These are phyloP conservation scores for Eilema griseolum DNA, from an alignment of 2,888 invertebrate genomes.

Conservation along the genomic window DNA sequence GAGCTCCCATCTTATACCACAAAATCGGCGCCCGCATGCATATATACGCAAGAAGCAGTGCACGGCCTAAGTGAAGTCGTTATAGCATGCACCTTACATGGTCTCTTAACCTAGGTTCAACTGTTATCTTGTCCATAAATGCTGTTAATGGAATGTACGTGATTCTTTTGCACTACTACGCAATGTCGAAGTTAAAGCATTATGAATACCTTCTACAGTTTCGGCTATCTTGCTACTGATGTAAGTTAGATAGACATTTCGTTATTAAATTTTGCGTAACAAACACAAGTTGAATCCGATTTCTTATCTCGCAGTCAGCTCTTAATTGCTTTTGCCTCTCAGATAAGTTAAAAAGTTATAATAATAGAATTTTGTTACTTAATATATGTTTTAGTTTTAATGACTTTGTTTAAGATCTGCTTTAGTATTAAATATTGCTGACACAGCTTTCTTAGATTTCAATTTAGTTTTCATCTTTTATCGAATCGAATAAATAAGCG, in stretches of 20 bases:
- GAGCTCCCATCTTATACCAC: too few species aligned
- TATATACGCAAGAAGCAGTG: too few species aligned
- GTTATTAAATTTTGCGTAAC: conserved; percentile 53
- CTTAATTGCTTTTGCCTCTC: conserved; percentile 42
- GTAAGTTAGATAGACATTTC: conserved; percentile 56
- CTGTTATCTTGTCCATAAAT: conserved; percentile 50
- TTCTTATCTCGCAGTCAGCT: conserved; percentile 46
- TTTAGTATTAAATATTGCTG: not conserved
- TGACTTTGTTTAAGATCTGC: not conserved
- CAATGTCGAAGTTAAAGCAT: conserved; percentile 37
- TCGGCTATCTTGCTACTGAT: conserved; percentile 41
- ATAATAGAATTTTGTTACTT: conserved; percentile 31
- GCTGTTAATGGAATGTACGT: conserved; percentile 54
- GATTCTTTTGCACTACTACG: conserved; percentile 50
- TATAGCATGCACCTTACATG: conserved; percentile 42
- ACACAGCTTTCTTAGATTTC: not conserved
- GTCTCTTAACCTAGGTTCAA: conserved; percentile 46
- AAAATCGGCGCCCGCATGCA: too few species aligned
- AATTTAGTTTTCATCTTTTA: not conserved
- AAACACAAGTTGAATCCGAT: conserved; percentile 47
- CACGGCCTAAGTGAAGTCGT: conserved; percentile 21
- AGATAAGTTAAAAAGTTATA: conserved; percentile 27
- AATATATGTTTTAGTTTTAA: conserved; percentile 17
- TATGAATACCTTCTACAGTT: not conserved
- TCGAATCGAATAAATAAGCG: too few species aligned